Percentiles rank a stretch among this genome's conserved stretches.
These are phyloP conservation scores for Nineta flava DNA, from an alignment of 2,888 invertebrate genomes.

Conservation along the genomic window DNA sequence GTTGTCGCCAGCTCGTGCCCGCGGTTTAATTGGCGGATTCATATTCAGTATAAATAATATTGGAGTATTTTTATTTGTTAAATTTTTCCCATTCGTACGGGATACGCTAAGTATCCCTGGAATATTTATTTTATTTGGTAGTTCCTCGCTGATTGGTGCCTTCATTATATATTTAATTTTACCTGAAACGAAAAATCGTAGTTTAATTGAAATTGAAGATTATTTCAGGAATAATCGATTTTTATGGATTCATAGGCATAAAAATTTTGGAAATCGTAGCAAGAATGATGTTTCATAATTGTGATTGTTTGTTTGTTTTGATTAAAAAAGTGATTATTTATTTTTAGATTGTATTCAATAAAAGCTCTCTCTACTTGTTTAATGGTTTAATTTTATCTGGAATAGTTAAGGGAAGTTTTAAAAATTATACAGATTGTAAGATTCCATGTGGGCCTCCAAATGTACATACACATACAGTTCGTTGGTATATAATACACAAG, in stretches of 20 bases:
- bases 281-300: no score
- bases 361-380: no score
- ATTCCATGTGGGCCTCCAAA: no score
- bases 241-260: slow-evolving; percentile 40
- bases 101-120: slow-evolving; percentile 43
- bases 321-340: no score
- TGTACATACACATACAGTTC: no score
- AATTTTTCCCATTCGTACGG: slow-evolving; percentile 49
- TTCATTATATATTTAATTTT: slow-evolving; percentile 48
- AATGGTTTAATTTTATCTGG: no score
- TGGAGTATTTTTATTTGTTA: slow-evolving; percentile 49
- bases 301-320: no score
- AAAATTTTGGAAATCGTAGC: slow-evolving; percentile 9
- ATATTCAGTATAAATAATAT: slow-evolving; percentile 58
- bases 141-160: slow-evolving; percentile 42
- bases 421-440: no score
- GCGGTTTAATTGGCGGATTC: slow-evolving; percentile 57
- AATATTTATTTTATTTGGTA: slow-evolving; percentile 53
- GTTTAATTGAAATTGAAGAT: slow-evolving; percentile 58
- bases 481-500: no score
- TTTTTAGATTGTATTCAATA: no score
- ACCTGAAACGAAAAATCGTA: slow-evolving; percentile 60
- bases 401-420: no score
- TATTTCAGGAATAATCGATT: slow-evolving; percentile 53
- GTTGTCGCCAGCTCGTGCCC: slow-evolving; percentile 52